Evolutionary conservation across 2,888 invertebrate genomes (phyloP), one percentile per base, ranked within the genome.

Genomic region (Cephus runcator): DNA sequence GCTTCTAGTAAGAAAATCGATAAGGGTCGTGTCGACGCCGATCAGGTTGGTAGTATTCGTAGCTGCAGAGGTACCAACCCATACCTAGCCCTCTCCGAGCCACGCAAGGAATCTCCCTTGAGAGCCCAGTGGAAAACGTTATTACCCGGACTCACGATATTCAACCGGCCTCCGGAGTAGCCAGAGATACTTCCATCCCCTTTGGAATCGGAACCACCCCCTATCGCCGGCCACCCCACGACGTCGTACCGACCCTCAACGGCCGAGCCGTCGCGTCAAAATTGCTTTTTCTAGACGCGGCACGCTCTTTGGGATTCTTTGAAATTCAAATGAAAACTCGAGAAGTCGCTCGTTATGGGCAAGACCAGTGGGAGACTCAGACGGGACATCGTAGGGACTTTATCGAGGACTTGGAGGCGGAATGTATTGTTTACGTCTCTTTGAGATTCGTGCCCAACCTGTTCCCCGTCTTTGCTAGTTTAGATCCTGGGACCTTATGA

Each of bases 251-350:
- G 2, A 6, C 56, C 56, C 56, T 36, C 23, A 1, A 9, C 40
- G 6, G 56, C 56, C 56, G 23, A 56, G 56, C 23, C 56, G 56
- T 56, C 56, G 56, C 56, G 23, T 56, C 56, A 23, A 56, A 56
- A 56, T 56, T 56, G 56, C 56, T 23, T 56, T 23, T 9, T 9
- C 56, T 56, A 23, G 56, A 56, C 56, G 56, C 56, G 56, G 23
- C 23, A 15, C 15, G 6, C 40, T 40, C 31, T 12, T 12, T 34
- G 30, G 12, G 12, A 71, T 23, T 71, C 71, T 71, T 71, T 71
- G 71, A 31, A 71, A 71, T 71, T 71, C 71, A 71, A 71, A 71
- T 71, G 31, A 71, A 71, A 71, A 12, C 71, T 71, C 71, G 31
- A 71, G 23, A 12, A n/a, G 30, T 11, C 30, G 34, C 36, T 69